These are phyloP conservation scores for Mus pahari DNA, from an alignment of 2,113 vertebrate genomes.

Conservation along the genomic window DNA sequence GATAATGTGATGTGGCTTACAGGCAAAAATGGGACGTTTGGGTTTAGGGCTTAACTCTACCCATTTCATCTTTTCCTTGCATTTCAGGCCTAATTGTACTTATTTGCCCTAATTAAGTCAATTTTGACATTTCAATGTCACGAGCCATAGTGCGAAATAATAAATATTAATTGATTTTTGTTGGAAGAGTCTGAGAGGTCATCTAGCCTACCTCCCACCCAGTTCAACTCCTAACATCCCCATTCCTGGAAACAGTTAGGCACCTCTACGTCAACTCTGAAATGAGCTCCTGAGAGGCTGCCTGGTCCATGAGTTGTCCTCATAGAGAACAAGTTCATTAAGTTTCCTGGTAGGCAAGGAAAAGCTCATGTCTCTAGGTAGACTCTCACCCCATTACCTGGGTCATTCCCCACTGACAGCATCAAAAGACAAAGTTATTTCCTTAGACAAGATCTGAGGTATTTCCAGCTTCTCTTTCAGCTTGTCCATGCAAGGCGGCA, in stretches of 20 bases:
- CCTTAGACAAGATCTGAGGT: neutral
- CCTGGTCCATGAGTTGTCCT: neutral
- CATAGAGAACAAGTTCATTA: neutral
- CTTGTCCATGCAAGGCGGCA: neutral
- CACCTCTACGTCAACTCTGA: neutral
- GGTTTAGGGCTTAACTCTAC: conserved; percentile 33
- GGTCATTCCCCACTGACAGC: neutral
- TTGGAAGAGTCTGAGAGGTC: conserved; percentile 12
- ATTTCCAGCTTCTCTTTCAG: neutral
- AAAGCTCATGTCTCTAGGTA: neutral
- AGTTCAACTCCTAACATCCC: neutral
- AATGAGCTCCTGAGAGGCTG: neutral
- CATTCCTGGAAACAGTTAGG: neutral
- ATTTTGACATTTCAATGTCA: conserved; percentile 69
- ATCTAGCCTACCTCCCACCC: neutral
- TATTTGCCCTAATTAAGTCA: conserved; percentile 61
- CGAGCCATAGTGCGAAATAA: conserved; percentile 17
- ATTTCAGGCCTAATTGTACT: conserved; percentile 32
- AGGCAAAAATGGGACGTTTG: conserved; percentile 37
- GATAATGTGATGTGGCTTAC: conserved; percentile 10
- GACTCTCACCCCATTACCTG: neutral
- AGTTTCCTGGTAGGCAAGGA: neutral
- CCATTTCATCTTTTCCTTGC: neutral
- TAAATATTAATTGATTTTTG: conserved; percentile 57
- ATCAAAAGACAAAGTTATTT: neutral